Conservation (phyloP, 2,113 vertebrate genomes). For the Podocnemis expansa region DNA sequence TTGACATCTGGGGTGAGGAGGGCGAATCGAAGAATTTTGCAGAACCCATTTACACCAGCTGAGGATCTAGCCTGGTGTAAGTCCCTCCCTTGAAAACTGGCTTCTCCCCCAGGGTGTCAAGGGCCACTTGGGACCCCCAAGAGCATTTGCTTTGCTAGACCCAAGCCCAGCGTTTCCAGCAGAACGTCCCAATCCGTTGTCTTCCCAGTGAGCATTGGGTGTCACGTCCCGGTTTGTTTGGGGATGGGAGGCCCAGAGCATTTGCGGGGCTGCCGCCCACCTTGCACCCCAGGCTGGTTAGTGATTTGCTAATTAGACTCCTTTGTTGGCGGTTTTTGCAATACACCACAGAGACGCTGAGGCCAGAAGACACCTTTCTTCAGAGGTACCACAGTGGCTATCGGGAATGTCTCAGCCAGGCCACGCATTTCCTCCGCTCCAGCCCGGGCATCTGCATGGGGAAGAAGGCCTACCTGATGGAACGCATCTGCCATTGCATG, state of each 20-base stretch:
- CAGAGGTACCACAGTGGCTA: slow-evolving; percentile 17
- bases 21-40: no score
- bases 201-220: no score
- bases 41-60: neutral
- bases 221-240: neutral
- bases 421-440: slow-evolving; percentile 14
- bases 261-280: no score
- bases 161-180: neutral
- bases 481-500: slow-evolving; percentile 28
- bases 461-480: slow-evolving; percentile 31
- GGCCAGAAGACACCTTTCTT: neutral
- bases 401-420: slow-evolving; percentile 21
- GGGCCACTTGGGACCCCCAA: no score
- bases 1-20: no score
- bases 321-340: neutral
- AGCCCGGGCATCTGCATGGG: neutral
- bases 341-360: neutral
- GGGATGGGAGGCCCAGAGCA: no score
- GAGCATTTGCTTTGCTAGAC: no score
- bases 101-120: neutral
- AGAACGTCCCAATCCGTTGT: neutral
- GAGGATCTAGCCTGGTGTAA: neutral
- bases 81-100: neutral
- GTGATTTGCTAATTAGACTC: neutral
- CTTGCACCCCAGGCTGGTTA: no score